A percentile compares a stretch with the other conserved stretches of the same genome.
phyloP scores from a whole-genome alignment of 2,113 vertebrate genomes.

The Ictidomys tridecemlineatus region DNA sequence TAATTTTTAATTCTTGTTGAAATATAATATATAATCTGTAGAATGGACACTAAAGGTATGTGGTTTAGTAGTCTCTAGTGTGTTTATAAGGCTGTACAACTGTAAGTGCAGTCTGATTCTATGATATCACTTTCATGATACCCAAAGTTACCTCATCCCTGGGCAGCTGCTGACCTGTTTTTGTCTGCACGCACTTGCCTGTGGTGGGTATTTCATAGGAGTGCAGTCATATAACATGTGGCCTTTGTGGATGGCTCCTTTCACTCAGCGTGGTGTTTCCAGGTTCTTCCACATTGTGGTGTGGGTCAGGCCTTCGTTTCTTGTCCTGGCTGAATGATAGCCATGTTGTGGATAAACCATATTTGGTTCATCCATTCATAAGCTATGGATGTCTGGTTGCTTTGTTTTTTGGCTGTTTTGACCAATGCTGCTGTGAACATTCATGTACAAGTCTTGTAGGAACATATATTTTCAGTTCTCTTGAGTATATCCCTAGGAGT shows the following conservation, averaged over 20 bases:
- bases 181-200: neutral
- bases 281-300: fast-evolving
- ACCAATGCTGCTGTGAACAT: neutral
- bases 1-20: neutral
- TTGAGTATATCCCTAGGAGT: neutral
- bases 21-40: neutral
- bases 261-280: neutral
- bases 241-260: neutral
- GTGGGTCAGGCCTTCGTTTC: neutral
- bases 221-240: fast-evolving
- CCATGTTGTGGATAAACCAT: neutral
- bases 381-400: neutral
- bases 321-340: neutral
- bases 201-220: fast-evolving
- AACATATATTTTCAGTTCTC: neutral
- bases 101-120: neutral
- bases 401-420: neutral
- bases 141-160: neutral
- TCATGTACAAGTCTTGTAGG: neutral
- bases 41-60: neutral
- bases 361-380: neutral
- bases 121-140: neutral
- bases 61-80: neutral
- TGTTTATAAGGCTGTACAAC: neutral
- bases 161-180: neutral